A percentile compares a stretch with the other conserved stretches of the same genome.
These are phyloP conservation scores for Hoplias malabaricus DNA, from an alignment of 2,113 vertebrate species.

Conservation along the genomic window DNA sequence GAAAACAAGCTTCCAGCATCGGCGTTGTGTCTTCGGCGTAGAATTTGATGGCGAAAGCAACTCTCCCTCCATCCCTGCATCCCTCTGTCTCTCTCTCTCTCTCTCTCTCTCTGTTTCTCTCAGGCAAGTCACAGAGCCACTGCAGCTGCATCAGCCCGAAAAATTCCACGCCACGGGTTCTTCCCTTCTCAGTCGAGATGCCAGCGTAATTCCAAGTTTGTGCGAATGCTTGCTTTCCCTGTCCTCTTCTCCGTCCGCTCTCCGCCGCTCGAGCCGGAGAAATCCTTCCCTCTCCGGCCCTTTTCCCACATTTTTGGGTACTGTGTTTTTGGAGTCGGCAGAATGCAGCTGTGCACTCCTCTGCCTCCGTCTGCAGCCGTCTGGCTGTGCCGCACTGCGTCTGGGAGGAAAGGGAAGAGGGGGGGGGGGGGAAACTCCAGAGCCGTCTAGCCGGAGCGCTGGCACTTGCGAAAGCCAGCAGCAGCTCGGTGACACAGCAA, in stretches of 20 bases:
- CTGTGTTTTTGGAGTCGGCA: conserved; percentile 10
- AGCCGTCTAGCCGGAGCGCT: conserved; percentile 42
- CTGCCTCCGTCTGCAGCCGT: conserved; percentile 57
- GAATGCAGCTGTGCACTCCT: conserved; percentile 59
- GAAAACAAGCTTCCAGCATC: background rate
- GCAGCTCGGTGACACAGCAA: conserved; percentile 82
- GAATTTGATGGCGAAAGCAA: background rate
- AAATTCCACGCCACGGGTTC: background rate
- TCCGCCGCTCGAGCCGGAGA: background rate
- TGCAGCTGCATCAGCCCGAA: background rate
- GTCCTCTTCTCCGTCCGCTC: background rate
- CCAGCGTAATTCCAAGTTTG: conserved; percentile 44
- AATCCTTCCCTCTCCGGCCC: conserved; percentile 24
- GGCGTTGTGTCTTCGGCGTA: background rate
- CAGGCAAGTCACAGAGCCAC: background rate
- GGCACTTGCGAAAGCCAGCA: conserved; percentile 70
- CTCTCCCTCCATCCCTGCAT: background rate
- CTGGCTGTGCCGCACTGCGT: conserved; percentile 63
- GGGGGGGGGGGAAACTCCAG: conserved; percentile 32
- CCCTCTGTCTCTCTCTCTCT: background rate
- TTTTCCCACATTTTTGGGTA: background rate
- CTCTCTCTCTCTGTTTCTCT: background rate
- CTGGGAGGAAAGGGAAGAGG: conserved; percentile 53
- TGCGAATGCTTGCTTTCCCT: background rate
- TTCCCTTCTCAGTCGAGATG: conserved; percentile 7